A percentile compares a stretch with the other conserved stretches of the same genome.
phyloP scores from a whole-genome alignment of 2,797 vertebrate genomes.

The Falco cherrug region DNA sequence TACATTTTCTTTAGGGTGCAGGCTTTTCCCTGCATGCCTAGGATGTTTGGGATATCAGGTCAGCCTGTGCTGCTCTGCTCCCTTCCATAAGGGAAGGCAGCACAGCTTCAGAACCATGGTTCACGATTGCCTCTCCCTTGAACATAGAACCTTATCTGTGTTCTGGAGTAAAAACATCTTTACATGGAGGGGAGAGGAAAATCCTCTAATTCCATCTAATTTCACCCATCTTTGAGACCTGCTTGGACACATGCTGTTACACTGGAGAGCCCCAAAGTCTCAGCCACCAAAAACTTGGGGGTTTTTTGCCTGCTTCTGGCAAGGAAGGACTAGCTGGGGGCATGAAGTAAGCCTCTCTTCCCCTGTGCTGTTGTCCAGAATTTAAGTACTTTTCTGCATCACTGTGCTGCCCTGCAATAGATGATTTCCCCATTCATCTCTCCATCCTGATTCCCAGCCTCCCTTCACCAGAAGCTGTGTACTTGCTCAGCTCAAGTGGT shows the following conservation, averaged over 20 bases:
- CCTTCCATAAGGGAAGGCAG: neutral
- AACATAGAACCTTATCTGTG: neutral
- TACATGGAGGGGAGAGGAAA: neutral
- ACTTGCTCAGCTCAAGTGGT: neutral
- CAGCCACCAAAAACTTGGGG: neutral
- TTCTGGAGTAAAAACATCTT: neutral
- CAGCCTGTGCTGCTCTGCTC: neutral
- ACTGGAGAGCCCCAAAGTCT: neutral
- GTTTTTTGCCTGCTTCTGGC: neutral
- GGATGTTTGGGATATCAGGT: neutral
- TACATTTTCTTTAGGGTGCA: neutral
- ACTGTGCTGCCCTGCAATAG: rapidly evolving
- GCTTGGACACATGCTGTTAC: neutral
- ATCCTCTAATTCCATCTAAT: neutral
- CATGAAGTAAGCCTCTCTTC: neutral
- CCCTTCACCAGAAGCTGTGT: neutral
- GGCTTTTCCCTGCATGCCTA: rapidly evolving
- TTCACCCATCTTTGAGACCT: neutral
- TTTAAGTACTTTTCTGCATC: neutral
- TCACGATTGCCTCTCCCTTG: neutral
- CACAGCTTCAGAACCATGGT: neutral
- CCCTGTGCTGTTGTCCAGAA: neutral
- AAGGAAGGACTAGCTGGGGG: neutral
- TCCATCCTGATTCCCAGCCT: neutral
- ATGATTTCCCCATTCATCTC: neutral